phyloP scores from a whole-genome alignment of 1,140 invertebrate genomes.

The Stratiolaelaps scimitus region DNA sequence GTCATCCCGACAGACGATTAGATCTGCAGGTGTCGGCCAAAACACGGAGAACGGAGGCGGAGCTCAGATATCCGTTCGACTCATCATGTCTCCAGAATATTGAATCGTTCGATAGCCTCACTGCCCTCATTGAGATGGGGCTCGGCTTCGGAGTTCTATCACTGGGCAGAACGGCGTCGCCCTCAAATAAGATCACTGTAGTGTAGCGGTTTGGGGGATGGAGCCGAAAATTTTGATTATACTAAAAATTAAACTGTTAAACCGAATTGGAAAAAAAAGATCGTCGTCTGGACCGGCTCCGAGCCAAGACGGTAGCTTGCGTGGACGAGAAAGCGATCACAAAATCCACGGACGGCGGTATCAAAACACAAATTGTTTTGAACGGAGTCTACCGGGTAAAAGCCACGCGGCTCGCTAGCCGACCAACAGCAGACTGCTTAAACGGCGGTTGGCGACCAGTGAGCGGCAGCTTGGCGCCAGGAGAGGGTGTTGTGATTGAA shows the following conservation, averaged over 20 bases:
- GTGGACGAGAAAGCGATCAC: background rate
- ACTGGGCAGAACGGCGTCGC: background rate
- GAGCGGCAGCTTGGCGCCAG: too few relatives aligned
- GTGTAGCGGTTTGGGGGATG: background rate
- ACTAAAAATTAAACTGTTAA: background rate
- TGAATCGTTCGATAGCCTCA: conserved; percentile 5
- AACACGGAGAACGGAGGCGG: background rate
- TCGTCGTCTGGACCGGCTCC: conserved; percentile 23
- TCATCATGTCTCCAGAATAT: conserved; percentile 12
- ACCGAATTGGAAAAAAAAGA: background rate
- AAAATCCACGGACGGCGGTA: too few relatives aligned
- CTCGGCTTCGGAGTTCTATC: conserved; percentile 25
- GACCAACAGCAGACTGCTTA: too few relatives aligned
- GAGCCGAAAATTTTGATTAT: conserved; percentile 6
- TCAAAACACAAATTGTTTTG: too few relatives aligned
- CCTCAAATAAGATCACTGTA: conserved; percentile 28
- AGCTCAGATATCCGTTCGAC: conserved; percentile 26
- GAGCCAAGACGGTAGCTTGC: background rate
- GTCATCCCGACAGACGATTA: too few relatives aligned
- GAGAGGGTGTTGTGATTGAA: too few relatives aligned
- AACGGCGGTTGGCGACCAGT: too few relatives aligned
- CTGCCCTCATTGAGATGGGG: background rate
- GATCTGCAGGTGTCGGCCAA: too few relatives aligned
- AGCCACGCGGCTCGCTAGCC: too few relatives aligned
- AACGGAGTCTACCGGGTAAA: too few relatives aligned